Evolutionary conservation across 2,888 invertebrate species (phyloP), one percentile per base, ranked within the genome.

Genomic region (Nemoura dubitans): DNA sequence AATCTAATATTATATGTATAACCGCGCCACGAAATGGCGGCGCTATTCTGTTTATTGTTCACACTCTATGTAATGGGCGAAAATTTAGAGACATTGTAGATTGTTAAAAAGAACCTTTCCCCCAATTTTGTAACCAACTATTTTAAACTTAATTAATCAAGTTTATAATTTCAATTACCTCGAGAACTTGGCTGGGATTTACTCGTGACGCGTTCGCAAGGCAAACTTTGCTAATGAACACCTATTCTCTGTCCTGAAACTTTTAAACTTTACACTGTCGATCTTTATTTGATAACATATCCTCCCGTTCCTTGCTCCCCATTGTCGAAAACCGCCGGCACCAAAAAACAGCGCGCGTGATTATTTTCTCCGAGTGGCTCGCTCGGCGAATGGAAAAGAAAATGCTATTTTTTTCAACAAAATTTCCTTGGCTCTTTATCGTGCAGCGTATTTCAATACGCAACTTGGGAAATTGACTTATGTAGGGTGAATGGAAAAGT

Each of bases 121-220:
- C 59, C 21, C 16, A 59, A 59, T 59, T 59, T 59, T 59, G 59
- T 59, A 59, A 59, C 59, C 59, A 42, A 59, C 76, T 80, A 77
- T 84, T 84, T 59, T 16, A 59, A 84, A 84, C 84, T 84, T 84
- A 84, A 76, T 84, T 84, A 84, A 59, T 84, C 84, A 84, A 59
- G 84, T 84, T 81, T 81, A 59, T 59, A 84, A 84, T 84, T 84
- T 84, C 43, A 84, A 84, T 84, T 59, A 84, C 29, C 84, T 27
- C 84, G 28, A 76, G 84, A 84, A 84, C 84, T 76, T 84, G 28
- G 78, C 26, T 59, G 2, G 59, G 59, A 59, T 59, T 78, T 26
- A 78, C 78, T 78, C n/a, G 7, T 29, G 81, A 30, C 81, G 81
- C 81, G 28, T 16, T n/a, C 59, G 59, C 1, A 6, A 27, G 28